Conservation (phyloP, 2,797 vertebrate species). For the Rhinogobio ventralis region DNA sequence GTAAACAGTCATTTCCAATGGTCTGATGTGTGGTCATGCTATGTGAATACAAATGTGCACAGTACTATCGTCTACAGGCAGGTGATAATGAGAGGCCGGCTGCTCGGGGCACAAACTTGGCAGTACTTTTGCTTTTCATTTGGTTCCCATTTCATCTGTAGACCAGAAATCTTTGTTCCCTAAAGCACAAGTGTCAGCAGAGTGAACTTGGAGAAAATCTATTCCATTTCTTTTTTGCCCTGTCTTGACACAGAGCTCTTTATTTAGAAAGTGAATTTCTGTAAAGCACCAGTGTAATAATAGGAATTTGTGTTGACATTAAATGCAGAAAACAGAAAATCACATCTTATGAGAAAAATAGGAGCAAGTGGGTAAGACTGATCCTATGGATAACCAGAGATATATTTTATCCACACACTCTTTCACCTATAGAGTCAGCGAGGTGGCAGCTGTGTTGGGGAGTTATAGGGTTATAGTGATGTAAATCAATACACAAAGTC, state of each 20-base stretch:
- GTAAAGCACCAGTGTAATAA: constrained; percentile 45
- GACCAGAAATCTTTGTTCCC: constrained; percentile 27
- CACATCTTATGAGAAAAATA: constrained; percentile 11
- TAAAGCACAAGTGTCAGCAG: constrained; percentile 40
- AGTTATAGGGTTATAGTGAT: constrained; percentile 29
- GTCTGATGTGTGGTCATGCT: constrained; percentile 15
- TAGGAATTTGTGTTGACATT: constrained; percentile 48
- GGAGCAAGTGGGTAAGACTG: not conserved
- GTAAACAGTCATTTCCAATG: constrained; percentile 14
- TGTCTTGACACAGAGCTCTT: constrained; percentile 48
- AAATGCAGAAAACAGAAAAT: constrained; percentile 37
- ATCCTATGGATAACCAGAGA: constrained; percentile 5
- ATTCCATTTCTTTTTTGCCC: constrained; percentile 40
- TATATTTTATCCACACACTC: constrained; percentile 12
- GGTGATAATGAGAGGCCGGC: constrained; percentile 39
- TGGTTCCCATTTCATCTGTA: constrained; percentile 54
- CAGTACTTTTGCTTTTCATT: constrained; percentile 50
- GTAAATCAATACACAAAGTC: constrained; percentile 49
- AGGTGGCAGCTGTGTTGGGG: constrained; percentile 20
- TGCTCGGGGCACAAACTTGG: constrained; percentile 35
- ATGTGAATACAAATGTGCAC: constrained; percentile 38
- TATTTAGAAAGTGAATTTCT: constrained; percentile 57
- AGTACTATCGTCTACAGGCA: constrained; percentile 22
- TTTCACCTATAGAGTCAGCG: constrained; percentile 34
- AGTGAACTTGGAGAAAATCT: constrained; percentile 45